Evolutionary conservation across 2,797 vertebrate species (phyloP).

Genomic region (Acipenser transmontanus): DNA sequence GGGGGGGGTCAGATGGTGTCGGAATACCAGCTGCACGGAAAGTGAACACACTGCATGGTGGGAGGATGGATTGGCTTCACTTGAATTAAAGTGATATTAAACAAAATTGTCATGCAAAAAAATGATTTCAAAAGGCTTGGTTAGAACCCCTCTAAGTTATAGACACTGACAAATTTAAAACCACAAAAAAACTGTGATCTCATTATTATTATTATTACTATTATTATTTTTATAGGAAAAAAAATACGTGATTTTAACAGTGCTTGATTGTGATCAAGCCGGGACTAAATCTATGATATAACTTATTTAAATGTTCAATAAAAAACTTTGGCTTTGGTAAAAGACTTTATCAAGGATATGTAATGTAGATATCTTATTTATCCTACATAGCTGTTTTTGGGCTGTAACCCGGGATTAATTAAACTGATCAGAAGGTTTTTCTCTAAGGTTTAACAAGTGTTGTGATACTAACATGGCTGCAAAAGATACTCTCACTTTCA

Average conservation of each 20-base stretch:
- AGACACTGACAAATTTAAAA: slow-evolving; percentile 9
- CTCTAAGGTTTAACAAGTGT: too few species aligned
- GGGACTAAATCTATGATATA: slow-evolving; percentile 1
- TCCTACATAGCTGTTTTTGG: background rate
- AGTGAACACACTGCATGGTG: too few species aligned
- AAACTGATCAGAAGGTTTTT: background rate
- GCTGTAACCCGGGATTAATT: background rate
- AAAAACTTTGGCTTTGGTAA: slow-evolving; percentile 15
- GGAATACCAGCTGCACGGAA: too few species aligned
- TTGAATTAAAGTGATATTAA: too few species aligned
- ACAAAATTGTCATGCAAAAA: too few species aligned
- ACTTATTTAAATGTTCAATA: slow-evolving; percentile 21
- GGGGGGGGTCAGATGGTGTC: too few species aligned
- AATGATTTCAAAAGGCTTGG: too few species aligned
- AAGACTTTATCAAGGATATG: slow-evolving; percentile 6
- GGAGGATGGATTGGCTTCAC: too few species aligned
- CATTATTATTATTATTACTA: too few species aligned
- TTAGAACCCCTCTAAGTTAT: background rate
- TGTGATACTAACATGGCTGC: slow-evolving; percentile 1
- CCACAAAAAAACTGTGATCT: slow-evolving; percentile 8
- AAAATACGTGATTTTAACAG: background rate
- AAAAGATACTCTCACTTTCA: slow-evolving; percentile 4
- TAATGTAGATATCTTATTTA: background rate
- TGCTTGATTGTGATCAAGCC: slow-evolving; percentile 13
- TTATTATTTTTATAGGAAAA: too few species aligned